Conservation (phyloP, 2,888 invertebrate species). For the Andricus curvator region DNA sequence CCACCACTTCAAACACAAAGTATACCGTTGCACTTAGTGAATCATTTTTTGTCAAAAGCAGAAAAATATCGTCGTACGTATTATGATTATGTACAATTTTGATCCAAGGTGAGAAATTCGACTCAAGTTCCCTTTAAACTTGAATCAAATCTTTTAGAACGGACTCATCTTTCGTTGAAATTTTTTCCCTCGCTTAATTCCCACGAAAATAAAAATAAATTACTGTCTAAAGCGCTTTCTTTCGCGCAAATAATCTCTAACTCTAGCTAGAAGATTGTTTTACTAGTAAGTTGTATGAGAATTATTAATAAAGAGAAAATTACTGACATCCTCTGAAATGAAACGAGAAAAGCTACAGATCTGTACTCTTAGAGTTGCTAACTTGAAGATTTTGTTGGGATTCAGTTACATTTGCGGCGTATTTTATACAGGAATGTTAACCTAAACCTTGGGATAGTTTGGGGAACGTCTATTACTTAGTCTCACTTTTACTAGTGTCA, state of each 20-base stretch:
- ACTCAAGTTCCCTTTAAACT: neutral
- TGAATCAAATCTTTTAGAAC: neutral
- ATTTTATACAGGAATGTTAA: constrained; percentile 37
- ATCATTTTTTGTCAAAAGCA: constrained; percentile 4
- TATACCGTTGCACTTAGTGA: constrained; percentile 8
- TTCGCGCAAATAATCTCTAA: neutral
- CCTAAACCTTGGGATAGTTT: constrained; percentile 11
- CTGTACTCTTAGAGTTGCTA: neutral
- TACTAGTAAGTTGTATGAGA: neutral
- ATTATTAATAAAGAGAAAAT: neutral
- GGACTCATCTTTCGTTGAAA: neutral
- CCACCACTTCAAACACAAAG: neutral
- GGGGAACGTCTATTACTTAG: neutral
- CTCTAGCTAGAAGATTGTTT: neutral
- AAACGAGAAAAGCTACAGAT: neutral
- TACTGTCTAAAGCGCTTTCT: neutral
- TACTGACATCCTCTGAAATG: neutral
- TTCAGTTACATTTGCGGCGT: neutral
- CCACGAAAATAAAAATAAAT: neutral
- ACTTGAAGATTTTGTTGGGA: neutral
- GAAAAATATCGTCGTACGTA: constrained; percentile 15
- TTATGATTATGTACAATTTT: constrained; percentile 30
- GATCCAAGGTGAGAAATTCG: constrained; percentile 10
- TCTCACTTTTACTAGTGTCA: constrained; percentile 24
- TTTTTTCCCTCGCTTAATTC: neutral